These are phyloP conservation scores for Phaethornis superciliosus DNA, from an alignment of 2,113 vertebrate genomes.

Conservation along the genomic window DNA sequence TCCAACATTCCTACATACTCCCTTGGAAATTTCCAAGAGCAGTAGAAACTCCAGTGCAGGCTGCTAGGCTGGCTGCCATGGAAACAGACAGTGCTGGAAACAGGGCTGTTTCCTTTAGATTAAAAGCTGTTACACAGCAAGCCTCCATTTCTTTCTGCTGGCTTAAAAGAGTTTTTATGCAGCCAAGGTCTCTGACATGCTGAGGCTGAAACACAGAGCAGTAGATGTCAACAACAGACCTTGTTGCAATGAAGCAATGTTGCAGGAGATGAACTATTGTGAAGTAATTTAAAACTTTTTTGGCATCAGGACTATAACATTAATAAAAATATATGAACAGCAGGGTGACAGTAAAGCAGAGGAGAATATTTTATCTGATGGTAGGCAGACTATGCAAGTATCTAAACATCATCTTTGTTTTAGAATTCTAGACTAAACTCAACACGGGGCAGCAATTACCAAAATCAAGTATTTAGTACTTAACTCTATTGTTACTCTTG, in stretches of 20 bases:
- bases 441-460: neutral
- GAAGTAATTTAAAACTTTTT: neutral
- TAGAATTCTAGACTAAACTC: neutral
- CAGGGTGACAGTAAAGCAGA: neutral
- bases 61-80: constrained; percentile 72
- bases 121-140: constrained; percentile 49
- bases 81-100: constrained; percentile 75
- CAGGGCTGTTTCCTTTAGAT: constrained; percentile 46
- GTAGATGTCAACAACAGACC: neutral
- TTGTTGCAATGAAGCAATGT: accelerated
- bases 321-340: accelerated
- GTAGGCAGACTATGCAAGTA: neutral
- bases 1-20: constrained; percentile 33
- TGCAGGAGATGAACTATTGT: neutral
- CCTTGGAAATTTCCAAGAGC: constrained; percentile 72
- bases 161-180: neutral
- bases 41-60: constrained; percentile 38
- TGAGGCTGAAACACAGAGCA: neutral
- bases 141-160: constrained; percentile 26
- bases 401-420: neutral
- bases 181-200: neutral
- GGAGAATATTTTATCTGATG: neutral
- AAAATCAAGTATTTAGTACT: accelerated
- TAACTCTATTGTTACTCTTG: neutral
- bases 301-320: neutral